Evolutionary conservation across 1,140 invertebrate genomes (phyloP), one percentile per base, ranked within the genome.

Genomic region (Mya arenaria): DNA sequence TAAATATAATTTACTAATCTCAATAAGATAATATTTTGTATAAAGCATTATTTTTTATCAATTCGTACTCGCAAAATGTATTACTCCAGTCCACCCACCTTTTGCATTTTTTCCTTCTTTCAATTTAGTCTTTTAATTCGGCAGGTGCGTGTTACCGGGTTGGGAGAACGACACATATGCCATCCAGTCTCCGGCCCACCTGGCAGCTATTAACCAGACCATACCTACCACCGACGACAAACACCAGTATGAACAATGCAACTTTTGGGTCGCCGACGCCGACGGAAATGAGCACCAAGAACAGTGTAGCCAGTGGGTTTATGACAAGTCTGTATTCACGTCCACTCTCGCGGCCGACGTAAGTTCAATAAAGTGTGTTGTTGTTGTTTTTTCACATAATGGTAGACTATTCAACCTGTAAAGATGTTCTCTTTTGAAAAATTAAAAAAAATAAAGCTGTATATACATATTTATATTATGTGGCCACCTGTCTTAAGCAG

Each of bases 111-210:
- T n/a, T n/a, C n/a, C n/a, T n/a, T n/a, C n/a, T n/a, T n/a, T n/a
- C n/a, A n/a, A n/a, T n/a, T n/a, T n/a, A n/a, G n/a, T n/a, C n/a
- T n/a, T n/a, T n/a, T n/a, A n/a, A n/a, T n/a, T n/a, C n/a, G n/a
- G n/a, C 55, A 83, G 82, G 48, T 83, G 82, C 56, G 63, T 44
- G 3, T 63, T 83, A 44, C 82, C 82, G 0, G 82, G 82, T 23
- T 77, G 32, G 37, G 82, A 75, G 19, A 83, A 83, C 41, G 82
- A 83, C 52, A 83, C 82, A 36, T 83, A 77, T 23, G 65, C 58
- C 3, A 55, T 83, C 30, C 82, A 83, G 62, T 56, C 19, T 55
- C 37, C 34, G 30, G 10, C 60, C 36, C 82, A 83, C 32, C 52
- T 37, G 17, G 17, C 37, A 25, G 48, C 66, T 17, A 63, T 83